Base-by-base conservation (phyloP, 2,113 vertebrate species). In the Platysteira castanea region DNA sequence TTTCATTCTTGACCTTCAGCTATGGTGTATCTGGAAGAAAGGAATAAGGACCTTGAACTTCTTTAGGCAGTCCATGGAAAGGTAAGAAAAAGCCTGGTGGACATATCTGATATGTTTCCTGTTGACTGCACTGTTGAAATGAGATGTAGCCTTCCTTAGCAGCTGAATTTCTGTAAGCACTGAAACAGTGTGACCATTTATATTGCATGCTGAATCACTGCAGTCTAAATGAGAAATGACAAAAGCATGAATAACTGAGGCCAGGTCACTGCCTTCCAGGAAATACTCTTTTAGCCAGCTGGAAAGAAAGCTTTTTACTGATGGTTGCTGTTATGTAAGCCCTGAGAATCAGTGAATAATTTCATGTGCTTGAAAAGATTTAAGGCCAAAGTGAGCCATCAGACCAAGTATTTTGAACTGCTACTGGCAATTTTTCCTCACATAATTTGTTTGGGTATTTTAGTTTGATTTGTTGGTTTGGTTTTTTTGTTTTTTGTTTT, bases 191-290 rank as follows among this genome's bases (percentile, higher is more conserved):
- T 61, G 59, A 61, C 30, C 49, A 46, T 87, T 93, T 94, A 35
- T 82, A 94, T 26, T 53, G 90, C 78, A 56, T 0, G 3, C 46
- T 91, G 92, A 93, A 84, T 94, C 81, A 91, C 87, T 85, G 61
- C 41, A 95, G 57, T 79, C 67, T 63, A 93, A 91, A 95, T 85
- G 78, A 93, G 85, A 91, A 91, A 75, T 89, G 93, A 96, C 92
- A 95, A 93, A 94, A 86, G 14, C 68, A 91, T 81, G 89, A 96
- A 81, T 96, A 92, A 89, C 59, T 0, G 76, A 93, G 88, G 78
- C 61, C 82, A 95, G 95, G 88, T 87, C 92, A 93, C 30, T 94
- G 92, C 82, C 88, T 95, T 95, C 87, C 90, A 95, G 95, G 95
- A 97, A 96, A 93, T 39, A 56, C 19, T 94, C 47, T 82, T 92